Evolutionary conservation across 2,888 invertebrate species (phyloP), one percentile per base, ranked within the genome.

Genomic region (Tachina lurida): DNA sequence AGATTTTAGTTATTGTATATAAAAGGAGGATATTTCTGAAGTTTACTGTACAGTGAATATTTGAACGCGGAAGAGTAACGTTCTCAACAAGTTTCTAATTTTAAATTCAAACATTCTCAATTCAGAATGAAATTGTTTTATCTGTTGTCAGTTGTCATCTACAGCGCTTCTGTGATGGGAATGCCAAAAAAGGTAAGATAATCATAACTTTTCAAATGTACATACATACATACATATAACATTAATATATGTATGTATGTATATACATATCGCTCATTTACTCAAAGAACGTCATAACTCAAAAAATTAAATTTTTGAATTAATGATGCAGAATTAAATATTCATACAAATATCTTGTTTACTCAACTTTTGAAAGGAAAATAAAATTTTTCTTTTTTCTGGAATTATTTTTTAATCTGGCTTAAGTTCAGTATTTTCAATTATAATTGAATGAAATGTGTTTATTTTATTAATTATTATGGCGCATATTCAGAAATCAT

Each of bases 101-200:
- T 41, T 17, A 12, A 67, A n/a, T 43, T 62, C 19, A 41, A 58
- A 70, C 31, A 43, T 19, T 62, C 12, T 31, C 1, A n/a, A n/a
- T 10, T 49, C 43, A 76, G 10, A 68, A 83, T 83, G 86, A 86
- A 86, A 67, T 7, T 78, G n/a, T 49, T 86, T 49, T 83, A 68
- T 74, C 31, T 86, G 22, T 3, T 83, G 45, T 80, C 83, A 39
- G 43, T 83, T 10, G 73, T 76, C 19, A 43, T 83, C 17, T 76
- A 49, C n/a, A 56, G 83, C 56, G 56, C 70, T 10, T 41, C 62
- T 19, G 77, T 79, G 7, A 47, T 84, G 77, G 87, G 75, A 47
- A 80, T 87, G 83, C 86, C 86, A 1, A 78, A 70, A 78, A 87
- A 87, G 83, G 87, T 87, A 84, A 65, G 58, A 41, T 39, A 60